Conservation (phyloP, 2,797 vertebrate species). For the Momotus momota region DNA sequence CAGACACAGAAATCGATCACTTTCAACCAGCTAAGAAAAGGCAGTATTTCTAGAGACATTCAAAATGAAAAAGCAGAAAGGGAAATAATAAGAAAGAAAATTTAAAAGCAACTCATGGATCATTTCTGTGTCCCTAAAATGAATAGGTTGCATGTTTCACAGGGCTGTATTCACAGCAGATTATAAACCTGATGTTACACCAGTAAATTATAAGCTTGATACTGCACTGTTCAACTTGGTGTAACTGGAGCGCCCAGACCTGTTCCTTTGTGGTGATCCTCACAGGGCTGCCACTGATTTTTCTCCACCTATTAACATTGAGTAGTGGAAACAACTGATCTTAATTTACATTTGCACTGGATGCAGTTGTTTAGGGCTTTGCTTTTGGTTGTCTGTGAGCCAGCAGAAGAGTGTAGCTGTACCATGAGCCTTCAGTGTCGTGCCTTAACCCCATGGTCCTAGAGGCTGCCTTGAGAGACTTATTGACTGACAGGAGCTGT, state of each 20-base stretch:
- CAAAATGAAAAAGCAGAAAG: not conserved
- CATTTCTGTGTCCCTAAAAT: not conserved
- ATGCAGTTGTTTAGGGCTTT: not conserved
- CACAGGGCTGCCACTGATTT: not conserved
- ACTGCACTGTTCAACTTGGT: not conserved
- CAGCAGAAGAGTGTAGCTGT: not conserved
- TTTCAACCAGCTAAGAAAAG: not conserved
- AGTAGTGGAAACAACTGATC: not conserved
- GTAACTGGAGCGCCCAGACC: not conserved
- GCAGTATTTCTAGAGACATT: not conserved
- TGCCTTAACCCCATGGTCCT: accelerated
- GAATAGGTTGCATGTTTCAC: not conserved
- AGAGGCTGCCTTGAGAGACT: not conserved
- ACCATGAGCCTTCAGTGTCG: accelerated
- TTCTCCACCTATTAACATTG: not conserved
- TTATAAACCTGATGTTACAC: not conserved
- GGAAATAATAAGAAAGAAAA: not conserved
- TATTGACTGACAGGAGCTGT: not conserved
- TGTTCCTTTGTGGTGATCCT: not conserved
- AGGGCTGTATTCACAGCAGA: not conserved
- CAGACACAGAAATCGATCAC: not conserved
- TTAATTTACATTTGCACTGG: not conserved
- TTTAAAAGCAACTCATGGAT: not conserved
- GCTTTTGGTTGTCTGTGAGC: not conserved
- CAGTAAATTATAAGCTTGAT: not conserved